These are phyloP conservation scores for Opisthograptis luteolata DNA, from an alignment of 2,888 invertebrate species.

Conservation along the genomic window DNA sequence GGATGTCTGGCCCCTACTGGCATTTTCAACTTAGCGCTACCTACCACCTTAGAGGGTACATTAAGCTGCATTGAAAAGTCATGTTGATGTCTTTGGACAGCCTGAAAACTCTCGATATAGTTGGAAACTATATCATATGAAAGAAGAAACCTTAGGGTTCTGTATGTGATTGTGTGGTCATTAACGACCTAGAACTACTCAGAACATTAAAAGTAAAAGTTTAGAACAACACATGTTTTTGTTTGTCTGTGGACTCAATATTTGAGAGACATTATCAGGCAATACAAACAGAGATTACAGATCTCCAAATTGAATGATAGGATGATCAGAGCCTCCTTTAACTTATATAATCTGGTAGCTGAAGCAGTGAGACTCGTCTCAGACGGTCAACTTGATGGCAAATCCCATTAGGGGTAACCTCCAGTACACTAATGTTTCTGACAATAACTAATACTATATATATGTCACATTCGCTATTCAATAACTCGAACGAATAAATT, in stretches of 20 bases:
- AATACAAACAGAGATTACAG: background rate
- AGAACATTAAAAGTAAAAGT: no score
- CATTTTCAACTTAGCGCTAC: no score
- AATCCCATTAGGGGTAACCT: conserved; percentile 51
- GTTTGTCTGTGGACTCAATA: background rate
- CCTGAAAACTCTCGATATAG: no score
- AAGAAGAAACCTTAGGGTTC: no score
- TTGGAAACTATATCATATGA: no score
- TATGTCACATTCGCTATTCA: conserved; percentile 40
- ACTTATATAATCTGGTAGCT: conserved; percentile 12
- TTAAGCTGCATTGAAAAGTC: no score
- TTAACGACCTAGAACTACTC: no score
- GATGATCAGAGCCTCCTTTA: background rate
- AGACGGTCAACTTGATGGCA: conserved; percentile 45
- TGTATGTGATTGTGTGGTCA: no score
- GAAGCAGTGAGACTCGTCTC: conserved; percentile 20
- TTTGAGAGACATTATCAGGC: background rate
- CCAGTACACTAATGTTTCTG: conserved; percentile 30
- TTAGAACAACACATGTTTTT: no score
- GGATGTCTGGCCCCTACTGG: no score
- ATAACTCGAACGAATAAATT: conserved; percentile 49
- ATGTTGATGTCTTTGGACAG: no score
- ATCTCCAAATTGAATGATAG: background rate
- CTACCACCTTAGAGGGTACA: no score
- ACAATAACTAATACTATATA: conserved; percentile 27